Conservation (phyloP, 2,797 vertebrate genomes). For the Clamator glandarius region DNA sequence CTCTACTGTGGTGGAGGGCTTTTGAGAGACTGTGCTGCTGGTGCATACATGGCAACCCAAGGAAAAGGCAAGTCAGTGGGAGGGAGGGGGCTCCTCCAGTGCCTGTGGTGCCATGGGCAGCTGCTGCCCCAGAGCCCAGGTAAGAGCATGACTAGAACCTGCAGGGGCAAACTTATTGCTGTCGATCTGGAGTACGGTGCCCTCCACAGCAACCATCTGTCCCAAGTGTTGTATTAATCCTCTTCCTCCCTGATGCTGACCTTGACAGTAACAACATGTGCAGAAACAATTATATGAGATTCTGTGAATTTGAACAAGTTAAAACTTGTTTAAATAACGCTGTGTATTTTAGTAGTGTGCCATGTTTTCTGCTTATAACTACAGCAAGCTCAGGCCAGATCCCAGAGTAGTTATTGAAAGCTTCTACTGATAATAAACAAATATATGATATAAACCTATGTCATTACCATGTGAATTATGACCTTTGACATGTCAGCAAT, state of each 20-base stretch:
- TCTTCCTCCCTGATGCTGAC: not conserved
- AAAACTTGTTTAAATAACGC: no score
- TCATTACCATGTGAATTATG: not conserved
- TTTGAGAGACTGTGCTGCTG: not conserved
- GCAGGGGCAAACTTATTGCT: not conserved
- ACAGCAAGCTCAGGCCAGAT: not conserved
- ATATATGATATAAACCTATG: not conserved
- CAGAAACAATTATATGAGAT: not conserved
- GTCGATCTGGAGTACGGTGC: not conserved
- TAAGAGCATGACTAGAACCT: not conserved
- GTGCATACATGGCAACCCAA: not conserved
- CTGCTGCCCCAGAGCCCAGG: not conserved
- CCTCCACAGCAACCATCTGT: not conserved
- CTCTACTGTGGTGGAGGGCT: not conserved
- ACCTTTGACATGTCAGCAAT: not conserved
- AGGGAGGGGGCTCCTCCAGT: not conserved
- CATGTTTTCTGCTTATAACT: not conserved
- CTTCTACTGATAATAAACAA: constrained; percentile 3
- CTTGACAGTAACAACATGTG: not conserved
- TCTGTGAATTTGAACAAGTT: not conserved
- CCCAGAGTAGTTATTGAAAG: not conserved
- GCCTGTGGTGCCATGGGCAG: not conserved
- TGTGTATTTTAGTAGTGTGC: not conserved
- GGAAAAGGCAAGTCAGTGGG: not conserved
- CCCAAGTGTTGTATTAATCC: not conserved